Conservation (phyloP, 2,888 invertebrate species). For the Patella depressa region DNA sequence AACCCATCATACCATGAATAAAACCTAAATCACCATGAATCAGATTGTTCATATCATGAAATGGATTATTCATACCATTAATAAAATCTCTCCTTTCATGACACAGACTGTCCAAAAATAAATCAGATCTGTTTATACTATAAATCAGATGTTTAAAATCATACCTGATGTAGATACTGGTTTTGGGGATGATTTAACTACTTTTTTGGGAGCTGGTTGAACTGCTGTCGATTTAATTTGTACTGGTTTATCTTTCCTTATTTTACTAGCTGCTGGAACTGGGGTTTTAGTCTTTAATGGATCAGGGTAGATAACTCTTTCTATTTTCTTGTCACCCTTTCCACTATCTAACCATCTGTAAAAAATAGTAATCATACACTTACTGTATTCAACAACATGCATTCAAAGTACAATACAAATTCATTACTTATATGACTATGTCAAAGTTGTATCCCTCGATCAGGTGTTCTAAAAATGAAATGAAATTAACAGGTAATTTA, state of each 20-base stretch:
- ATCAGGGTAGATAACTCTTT: conserved; percentile 47
- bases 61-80: no score
- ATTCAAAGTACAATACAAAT: no score
- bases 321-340: conserved; percentile 55
- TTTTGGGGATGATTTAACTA: background rate
- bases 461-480: background rate
- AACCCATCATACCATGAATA: no score
- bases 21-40: no score
- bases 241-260: background rate
- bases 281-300: conserved; percentile 21
- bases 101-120: no score
- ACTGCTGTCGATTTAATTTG: background rate
- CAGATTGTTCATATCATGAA: no score
- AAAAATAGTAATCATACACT: background rate
- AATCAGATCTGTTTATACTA: no score
- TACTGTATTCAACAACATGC: no score
- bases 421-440: no score
- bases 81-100: no score
- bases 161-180: conserved; percentile 19
- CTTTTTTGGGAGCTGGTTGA: background rate
- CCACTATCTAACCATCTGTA: conserved; percentile 60
- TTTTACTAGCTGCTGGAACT: conserved; percentile 24
- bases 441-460: no score
- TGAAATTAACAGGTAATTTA: background rate
- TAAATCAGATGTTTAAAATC: background rate